Evolutionary conservation across 1,140 invertebrate species (phyloP).

Genomic region (Hylaeus volcanicus): DNA sequence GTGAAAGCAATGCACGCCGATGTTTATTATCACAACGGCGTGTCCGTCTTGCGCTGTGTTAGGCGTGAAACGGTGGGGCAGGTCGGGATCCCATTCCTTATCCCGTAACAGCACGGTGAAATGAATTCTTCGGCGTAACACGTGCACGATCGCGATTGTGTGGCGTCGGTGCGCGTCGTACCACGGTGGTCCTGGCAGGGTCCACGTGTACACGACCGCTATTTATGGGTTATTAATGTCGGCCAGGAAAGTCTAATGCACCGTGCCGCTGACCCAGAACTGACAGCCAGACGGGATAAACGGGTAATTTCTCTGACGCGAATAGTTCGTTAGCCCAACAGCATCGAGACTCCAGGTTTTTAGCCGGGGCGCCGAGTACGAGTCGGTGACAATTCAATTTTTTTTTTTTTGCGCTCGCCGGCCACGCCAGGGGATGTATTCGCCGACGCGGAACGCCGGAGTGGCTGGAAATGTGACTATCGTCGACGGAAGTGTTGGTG

Average conservation of each 20-base stretch:
- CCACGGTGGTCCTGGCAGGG: slow-evolving; percentile 12
- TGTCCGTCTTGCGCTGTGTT: slow-evolving; percentile 57
- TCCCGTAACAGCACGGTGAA: slow-evolving; percentile 63
- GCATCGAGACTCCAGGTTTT: neutral
- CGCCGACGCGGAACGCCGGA: neutral
- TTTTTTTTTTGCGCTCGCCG: neutral
- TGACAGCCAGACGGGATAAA: slow-evolving; percentile 43
- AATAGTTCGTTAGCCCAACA: slow-evolving; percentile 41
- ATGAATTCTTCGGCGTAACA: slow-evolving; percentile 66
- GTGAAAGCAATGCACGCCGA: slow-evolving; percentile 53
- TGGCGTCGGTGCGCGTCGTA: neutral
- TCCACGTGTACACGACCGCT: slow-evolving; percentile 5
- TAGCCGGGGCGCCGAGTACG: neutral
- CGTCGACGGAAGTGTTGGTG: neutral
- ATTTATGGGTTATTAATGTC: slow-evolving; percentile 69
- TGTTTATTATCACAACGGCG: slow-evolving; percentile 61
- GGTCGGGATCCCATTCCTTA: slow-evolving; percentile 67
- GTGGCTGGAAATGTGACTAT: neutral
- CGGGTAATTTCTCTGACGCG: slow-evolving; percentile 48
- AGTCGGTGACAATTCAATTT: slow-evolving; percentile 17
- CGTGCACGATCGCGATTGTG: slow-evolving; percentile 17
- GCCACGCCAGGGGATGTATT: neutral
- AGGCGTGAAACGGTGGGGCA: slow-evolving; percentile 63
- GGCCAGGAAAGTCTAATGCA: slow-evolving; percentile 46
- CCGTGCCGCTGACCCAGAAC: slow-evolving; percentile 51